Percentiles rank a stretch among this genome's conserved stretches.
Evolutionary conservation across 2,888 invertebrate genomes (phyloP).

Genomic region (Drosophila mercatorum): DNA sequence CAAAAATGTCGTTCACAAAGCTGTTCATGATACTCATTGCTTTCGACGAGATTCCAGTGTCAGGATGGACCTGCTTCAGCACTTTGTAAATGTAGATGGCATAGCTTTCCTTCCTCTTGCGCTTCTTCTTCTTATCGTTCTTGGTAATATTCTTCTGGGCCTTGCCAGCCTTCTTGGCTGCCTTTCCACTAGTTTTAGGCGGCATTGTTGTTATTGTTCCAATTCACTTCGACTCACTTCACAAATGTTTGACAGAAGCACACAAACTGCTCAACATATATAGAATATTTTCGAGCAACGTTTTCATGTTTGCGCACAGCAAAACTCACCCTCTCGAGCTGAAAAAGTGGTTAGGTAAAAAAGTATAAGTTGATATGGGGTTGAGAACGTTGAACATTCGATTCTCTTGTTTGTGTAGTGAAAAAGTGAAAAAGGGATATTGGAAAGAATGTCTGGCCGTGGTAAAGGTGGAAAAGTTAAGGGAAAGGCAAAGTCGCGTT

Average conservation of each 20-base stretch:
- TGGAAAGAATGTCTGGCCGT: conserved; percentile 83
- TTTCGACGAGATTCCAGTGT: conserved; percentile 89
- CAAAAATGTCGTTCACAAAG: conserved; percentile 91
- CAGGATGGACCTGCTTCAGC: conserved; percentile 87
- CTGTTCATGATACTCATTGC: conserved; percentile 91
- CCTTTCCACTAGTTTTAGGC: conserved; percentile 83
- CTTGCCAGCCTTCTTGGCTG: conserved; percentile 86
- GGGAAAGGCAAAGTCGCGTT: conserved; percentile 85
- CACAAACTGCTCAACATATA: conserved; percentile 4
- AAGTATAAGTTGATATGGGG: background rate
- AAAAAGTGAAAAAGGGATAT: conserved; percentile 14
- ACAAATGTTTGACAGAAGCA: background rate
- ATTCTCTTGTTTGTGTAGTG: conserved; percentile 14
- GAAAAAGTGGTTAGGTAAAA: conserved; percentile 19
- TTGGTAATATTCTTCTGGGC: conserved; percentile 86
- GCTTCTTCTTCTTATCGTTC: conserved; percentile 85
- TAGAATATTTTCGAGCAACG: conserved; percentile 29
- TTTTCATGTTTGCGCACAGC: conserved; percentile 20
- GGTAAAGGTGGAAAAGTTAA: conserved; percentile 83
- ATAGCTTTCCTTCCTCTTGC: conserved; percentile 82
- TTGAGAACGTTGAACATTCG: background rate
- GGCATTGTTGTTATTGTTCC: conserved; percentile 54
- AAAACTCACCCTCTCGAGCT: conserved; percentile 1
- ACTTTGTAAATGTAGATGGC: conserved; percentile 85
- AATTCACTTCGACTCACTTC: conserved; percentile 20